Evolutionary conservation across 2,113 vertebrate genomes (phyloP).

Genomic region (Forbesichthys agassizii): DNA sequence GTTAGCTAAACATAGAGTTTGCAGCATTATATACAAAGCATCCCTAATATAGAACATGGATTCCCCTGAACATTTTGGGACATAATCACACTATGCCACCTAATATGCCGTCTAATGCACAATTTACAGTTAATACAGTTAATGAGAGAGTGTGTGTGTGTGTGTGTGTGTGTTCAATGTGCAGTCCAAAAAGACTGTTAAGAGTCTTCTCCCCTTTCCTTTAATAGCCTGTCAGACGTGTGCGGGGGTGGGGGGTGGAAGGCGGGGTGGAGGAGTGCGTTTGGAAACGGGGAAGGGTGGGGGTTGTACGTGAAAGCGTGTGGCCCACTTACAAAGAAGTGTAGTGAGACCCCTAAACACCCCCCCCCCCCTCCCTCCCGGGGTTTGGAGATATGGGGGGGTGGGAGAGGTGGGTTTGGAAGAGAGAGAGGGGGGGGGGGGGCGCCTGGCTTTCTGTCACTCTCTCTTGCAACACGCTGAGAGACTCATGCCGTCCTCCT

Average conservation of each 20-base stretch:
- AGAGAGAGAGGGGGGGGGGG: constrained; percentile 37
- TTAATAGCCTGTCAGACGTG: constrained; percentile 61
- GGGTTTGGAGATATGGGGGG: constrained; percentile 12
- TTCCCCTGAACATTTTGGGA: too few relatives aligned
- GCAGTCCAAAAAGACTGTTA: constrained; percentile 28
- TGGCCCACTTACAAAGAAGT: too few relatives aligned
- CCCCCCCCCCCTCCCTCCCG: background rate
- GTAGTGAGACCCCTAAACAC: too few relatives aligned
- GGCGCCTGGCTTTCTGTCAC: constrained; percentile 61
- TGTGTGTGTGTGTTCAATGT: constrained; percentile 18
- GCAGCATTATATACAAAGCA: too few relatives aligned
- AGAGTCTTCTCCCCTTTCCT: constrained; percentile 48
- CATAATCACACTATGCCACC: background rate
- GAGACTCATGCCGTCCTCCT: constrained; percentile 78
- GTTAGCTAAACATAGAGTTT: too few relatives aligned
- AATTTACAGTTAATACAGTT: background rate
- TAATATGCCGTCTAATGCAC: background rate
- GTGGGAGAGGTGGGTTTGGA: constrained; percentile 27
- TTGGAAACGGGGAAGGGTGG: background rate
- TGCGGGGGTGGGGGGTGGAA: background rate
- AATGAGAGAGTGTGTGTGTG: background rate
- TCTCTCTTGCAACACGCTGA: constrained; percentile 73
- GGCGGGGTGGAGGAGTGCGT: background rate
- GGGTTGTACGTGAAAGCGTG: background rate
- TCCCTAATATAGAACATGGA: too few relatives aligned